Percentiles rank a stretch among this genome's conserved stretches.
Conservation (phyloP, 92 coral and sea anemone genomes). For the Galaxea fascicularis region DNA sequence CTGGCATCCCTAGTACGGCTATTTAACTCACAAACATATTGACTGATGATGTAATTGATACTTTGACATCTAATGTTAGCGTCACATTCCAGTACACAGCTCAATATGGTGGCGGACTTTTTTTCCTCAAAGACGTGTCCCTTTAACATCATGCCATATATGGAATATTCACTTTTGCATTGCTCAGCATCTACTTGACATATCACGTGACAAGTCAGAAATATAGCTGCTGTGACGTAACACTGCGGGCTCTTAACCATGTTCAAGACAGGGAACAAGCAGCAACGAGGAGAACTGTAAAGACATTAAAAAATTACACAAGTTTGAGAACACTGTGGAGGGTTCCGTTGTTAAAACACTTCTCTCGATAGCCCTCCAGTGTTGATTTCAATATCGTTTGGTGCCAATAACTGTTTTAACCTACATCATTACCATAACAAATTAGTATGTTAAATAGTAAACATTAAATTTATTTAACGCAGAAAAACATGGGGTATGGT, state of each 20-base stretch:
- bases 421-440: too few species aligned
- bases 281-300: background rate
- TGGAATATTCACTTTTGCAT: background rate
- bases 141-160: background rate
- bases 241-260: background rate
- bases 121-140: background rate
- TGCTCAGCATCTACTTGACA: background rate
- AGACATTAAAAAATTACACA: background rate
- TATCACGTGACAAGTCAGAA: background rate
- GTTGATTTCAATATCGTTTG: too few species aligned
- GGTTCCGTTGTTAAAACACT: background rate
- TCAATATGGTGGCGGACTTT: background rate
- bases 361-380: too few species aligned
- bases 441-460: too few species aligned
- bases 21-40: slow-evolving; percentile 4
- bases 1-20: slow-evolving; percentile 14
- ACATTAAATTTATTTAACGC: too few species aligned
- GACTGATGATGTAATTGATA: slow-evolving; percentile 13
- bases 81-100: background rate
- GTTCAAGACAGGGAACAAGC: background rate
- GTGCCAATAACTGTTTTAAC: too few species aligned
- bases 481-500: too few species aligned
- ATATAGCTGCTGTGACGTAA: background rate
- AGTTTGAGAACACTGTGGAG: background rate
- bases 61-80: slow-evolving; percentile 19